Conservation (phyloP, 2,797 vertebrate genomes). For the Leptodactylus fallax region DNA sequence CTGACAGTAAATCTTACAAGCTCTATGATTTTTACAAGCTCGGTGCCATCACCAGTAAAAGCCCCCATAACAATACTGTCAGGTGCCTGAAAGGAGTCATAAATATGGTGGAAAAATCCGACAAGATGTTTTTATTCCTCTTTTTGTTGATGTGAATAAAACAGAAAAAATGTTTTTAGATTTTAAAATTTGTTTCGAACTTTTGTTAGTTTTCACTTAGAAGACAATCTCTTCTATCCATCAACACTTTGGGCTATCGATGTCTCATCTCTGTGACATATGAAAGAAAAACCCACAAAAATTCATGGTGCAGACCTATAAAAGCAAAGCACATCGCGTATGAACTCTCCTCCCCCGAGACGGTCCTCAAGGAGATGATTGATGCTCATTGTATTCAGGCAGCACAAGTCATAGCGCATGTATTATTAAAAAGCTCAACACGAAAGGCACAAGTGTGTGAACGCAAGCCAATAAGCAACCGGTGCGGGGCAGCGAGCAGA, state of each 20-base stretch:
- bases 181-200: neutral
- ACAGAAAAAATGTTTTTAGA: neutral
- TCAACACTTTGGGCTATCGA: neutral
- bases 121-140: too few relatives aligned
- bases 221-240: neutral
- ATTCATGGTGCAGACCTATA: neutral
- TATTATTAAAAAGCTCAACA: constrained; percentile 34
- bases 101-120: neutral
- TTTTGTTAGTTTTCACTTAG: neutral
- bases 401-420: constrained; percentile 10
- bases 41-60: neutral
- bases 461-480: too few relatives aligned
- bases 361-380: constrained; percentile 7
- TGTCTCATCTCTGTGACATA: neutral
- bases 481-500: neutral
- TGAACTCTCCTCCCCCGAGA: neutral
- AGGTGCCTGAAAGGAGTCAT: neutral
- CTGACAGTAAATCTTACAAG: neutral
- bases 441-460: too few relatives aligned
- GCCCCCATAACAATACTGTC: neutral
- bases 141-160: neutral
- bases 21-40: neutral
- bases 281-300: neutral
- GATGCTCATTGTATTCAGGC: neutral
- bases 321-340: too few relatives aligned